Evolutionary conservation across 2,113 vertebrate genomes (phyloP), one percentile per base, ranked within the genome.

Genomic region (Atractosteus spatula): DNA sequence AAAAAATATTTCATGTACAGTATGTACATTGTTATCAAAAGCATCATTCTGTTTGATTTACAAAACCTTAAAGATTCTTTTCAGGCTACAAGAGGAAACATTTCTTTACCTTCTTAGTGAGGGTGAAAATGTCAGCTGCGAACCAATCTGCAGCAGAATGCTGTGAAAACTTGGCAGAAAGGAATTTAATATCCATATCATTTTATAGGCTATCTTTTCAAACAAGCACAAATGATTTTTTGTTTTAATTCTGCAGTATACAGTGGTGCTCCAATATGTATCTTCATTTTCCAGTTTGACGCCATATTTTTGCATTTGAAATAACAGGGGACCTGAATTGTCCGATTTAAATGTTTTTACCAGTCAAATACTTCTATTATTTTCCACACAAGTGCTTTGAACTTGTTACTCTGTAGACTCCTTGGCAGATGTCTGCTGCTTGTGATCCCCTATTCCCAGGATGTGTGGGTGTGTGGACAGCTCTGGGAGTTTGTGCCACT

Each of bases 21-120:
- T 29, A 29, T 29, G 29, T 29, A 29, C 29, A 29, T 29, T 29
- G 29, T 2, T 29, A 29, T 29, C 29, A 29, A 29, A 29, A 29
- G 29, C 29, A 29, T 29, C 29, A 29, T 29, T 29, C 29, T 29
- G 1, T 29, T 29, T 29, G 29, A 29, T 29, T 29, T 29, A 29
- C 29, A 29, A 29, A 51, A 51, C 10, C 10, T 51, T 7, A 51
- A 51, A 51, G 5, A 51, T 51, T 10, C 47, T 51, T 84, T 84
- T 79, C 66, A 65, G 77, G 66, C 78, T 72, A 63, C 71, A 83
- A 84, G 78, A 85, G 84, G 82, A 88, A 84, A 79, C 80, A 5
- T 10, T 51, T 10, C 75, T 75, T 76, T 72, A n/a, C 68, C 81
- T 78, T 61, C 55, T 45, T 17, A 16, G 7, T 17, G 42, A 29